A percentile compares a stretch with the other conserved stretches of the same genome.
Conservation (phyloP, 2,113 vertebrate species). For the Todiramphus chloris region DNA sequence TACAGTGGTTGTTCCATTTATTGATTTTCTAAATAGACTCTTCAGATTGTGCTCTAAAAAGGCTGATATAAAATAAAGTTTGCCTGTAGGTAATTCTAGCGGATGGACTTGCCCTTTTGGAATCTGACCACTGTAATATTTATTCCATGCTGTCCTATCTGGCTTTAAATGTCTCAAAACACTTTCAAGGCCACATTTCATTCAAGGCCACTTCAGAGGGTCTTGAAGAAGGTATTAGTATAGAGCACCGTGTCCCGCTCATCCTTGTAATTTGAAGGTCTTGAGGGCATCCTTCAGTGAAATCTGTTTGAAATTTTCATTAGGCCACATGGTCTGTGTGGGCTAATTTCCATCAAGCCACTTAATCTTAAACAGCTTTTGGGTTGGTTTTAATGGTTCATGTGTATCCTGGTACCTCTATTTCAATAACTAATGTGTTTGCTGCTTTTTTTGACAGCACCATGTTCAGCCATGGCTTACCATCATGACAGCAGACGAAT, state of each 20-base stretch:
- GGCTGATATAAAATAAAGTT: not conserved
- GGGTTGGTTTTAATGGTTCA: not conserved
- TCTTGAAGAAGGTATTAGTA: not conserved
- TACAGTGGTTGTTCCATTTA: not conserved
- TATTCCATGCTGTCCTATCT: not conserved
- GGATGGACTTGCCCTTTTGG: not conserved
- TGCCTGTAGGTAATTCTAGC: not conserved
- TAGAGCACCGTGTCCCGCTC: not conserved
- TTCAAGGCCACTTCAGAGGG: too few species aligned
- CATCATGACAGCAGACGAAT: constrained; percentile 94
- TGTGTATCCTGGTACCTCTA: not conserved
- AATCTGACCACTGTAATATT: not conserved
- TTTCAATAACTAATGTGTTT: not conserved
- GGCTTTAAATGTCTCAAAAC: not conserved
- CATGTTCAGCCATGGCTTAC: constrained; percentile 92
- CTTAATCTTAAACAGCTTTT: not conserved
- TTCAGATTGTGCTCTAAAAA: not conserved
- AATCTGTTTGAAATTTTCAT: not conserved
- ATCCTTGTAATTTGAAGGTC: not conserved
- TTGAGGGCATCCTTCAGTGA: not conserved
- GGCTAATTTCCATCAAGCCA: not conserved
- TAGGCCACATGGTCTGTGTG: not conserved
- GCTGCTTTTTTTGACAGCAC: constrained; percentile 75
- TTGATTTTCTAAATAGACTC: not conserved
- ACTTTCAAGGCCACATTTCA: not conserved